These are phyloP conservation scores for Peribatodes rhomboidaria DNA, from an alignment of 2,888 invertebrate genomes.

Conservation along the genomic window DNA sequence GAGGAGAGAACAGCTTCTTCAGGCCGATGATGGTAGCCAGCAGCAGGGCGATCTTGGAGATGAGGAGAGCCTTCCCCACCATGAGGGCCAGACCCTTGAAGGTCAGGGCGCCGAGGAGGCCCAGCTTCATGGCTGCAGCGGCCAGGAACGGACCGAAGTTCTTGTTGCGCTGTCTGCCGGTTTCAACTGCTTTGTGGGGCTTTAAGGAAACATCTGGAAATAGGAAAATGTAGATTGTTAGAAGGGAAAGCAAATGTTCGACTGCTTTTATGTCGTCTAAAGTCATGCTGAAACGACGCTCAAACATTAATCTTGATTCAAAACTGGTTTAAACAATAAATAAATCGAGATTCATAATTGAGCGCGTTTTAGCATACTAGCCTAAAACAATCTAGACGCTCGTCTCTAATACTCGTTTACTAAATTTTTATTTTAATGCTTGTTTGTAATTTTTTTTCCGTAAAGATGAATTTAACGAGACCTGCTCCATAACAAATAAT, in stretches of 20 bases:
- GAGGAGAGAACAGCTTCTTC: constrained; percentile 93
- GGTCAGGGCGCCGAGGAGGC: constrained; percentile 92
- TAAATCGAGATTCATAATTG: too few relatives aligned
- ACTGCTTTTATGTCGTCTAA: too few relatives aligned
- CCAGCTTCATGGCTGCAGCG: constrained; percentile 92
- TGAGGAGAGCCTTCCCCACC: constrained; percentile 94
- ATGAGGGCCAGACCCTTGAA: constrained; percentile 93
- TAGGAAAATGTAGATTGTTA: background rate
- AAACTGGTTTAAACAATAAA: too few relatives aligned
- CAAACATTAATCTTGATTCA: too few relatives aligned
- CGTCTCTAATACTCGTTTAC: too few relatives aligned
- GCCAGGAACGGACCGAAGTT: constrained; percentile 91
- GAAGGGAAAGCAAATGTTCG: background rate
- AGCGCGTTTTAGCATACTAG: too few relatives aligned
- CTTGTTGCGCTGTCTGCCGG: constrained; percentile 91
- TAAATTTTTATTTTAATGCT: too few relatives aligned
- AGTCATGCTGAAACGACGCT: too few relatives aligned
- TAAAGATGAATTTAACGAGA: too few relatives aligned
- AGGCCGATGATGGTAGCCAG: constrained; percentile 93
- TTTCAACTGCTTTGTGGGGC: constrained; percentile 85
- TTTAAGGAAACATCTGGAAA: constrained; percentile 88
- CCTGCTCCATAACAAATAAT: too few relatives aligned
- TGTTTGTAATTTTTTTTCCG: too few relatives aligned
- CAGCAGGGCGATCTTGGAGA: constrained; percentile 94
- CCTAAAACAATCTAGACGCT: too few relatives aligned